phyloP scores from a whole-genome alignment of 2,797 vertebrate genomes.

The Urocyon cinereoargenteus region DNA sequence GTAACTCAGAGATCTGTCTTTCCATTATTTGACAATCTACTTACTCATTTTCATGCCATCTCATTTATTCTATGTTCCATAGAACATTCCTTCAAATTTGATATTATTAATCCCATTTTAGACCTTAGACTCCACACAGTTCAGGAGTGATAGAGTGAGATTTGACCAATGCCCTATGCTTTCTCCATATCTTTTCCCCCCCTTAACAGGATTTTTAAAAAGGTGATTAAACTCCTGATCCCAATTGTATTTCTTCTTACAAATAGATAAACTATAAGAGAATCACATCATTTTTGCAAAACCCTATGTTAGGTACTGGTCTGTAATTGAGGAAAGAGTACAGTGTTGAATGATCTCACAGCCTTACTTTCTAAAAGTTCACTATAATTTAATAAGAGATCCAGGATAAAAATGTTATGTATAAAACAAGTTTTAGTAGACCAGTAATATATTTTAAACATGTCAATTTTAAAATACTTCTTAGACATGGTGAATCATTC shows the following conservation, averaged over 20 bases:
- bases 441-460: background rate
- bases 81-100: background rate
- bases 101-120: background rate
- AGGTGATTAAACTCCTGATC: background rate
- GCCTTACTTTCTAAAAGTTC: background rate
- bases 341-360: background rate
- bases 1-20: background rate
- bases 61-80: background rate
- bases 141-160: background rate
- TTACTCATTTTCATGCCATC: background rate
- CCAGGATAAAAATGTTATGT: background rate
- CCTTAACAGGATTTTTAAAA: background rate
- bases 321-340: background rate
- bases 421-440: background rate
- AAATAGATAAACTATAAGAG: background rate
- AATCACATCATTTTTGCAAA: background rate
- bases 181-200: background rate
- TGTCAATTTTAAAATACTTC: background rate
- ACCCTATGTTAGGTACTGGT: background rate
- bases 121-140: background rate
- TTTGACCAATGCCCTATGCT: background rate
- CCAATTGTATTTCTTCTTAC: background rate
- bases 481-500: background rate
- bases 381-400: background rate
- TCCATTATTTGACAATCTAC: background rate